Base-by-base conservation (phyloP, 1,140 invertebrate species). In the Thereuonema tuberculata region DNA sequence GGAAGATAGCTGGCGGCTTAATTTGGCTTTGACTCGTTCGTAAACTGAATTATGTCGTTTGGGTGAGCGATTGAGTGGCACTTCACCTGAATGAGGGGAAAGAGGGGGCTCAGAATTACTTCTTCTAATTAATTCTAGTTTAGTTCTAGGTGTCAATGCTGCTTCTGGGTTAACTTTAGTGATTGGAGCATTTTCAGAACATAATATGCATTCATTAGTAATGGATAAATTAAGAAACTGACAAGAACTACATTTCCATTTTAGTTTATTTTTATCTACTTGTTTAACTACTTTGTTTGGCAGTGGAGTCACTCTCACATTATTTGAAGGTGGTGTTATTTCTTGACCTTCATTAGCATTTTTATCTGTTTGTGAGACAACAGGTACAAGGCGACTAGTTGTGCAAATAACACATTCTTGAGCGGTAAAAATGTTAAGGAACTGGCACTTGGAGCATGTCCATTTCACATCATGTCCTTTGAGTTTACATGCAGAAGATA, bases 21-120 rank as follows among this genome's bases (percentile, higher is more conserved):
- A 76, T 69, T 79, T 79, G 2, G 76, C 76, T 74, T 78, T 77
- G 61, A 82, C 75, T 69, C 77, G 68, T 69, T 83, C 77, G 70
- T 82, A 76, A 71, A 82, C 73, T 60, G 77, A 75, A 9, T 74
- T 71, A 66, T 79, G 75, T 31, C 77, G 70, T 65, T 80, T 79
- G 24, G 77, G 75, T n/a, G 76, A 78, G 25, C 66, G 63, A 47
- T 67, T 69, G n/a, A n/a, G n/a, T 37, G 63, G 47, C 2, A 60
- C 31, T 3, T 46, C 46, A 37, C n/a, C 37, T 20, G 23, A 31
- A 29, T 23, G 17, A 24, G 28, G 43, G 20, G 48, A 26, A 28
- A 25, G 56, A 29, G 47, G 59, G 25, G 47, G 37, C 15, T 24
- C 49, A 21, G 49, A 20, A 24, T 21, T 52, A 12, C 9, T 21